Percentiles rank a stretch among this genome's conserved stretches.
These are phyloP conservation scores for Elegia similella DNA, from an alignment of 2,888 invertebrate species.

Conservation along the genomic window DNA sequence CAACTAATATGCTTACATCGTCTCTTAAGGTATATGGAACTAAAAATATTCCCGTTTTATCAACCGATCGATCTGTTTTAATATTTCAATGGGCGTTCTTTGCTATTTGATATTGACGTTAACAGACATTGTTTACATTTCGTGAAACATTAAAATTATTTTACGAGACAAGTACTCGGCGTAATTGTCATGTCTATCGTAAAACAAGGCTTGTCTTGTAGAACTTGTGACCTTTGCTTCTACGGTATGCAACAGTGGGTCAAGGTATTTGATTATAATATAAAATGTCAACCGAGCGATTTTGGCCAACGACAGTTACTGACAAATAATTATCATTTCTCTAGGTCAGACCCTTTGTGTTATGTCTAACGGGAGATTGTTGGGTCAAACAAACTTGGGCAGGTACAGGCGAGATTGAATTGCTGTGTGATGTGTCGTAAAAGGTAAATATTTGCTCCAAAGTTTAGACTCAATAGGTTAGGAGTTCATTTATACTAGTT, in stretches of 20 bases:
- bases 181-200: constrained; percentile 20
- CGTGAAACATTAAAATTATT: no score
- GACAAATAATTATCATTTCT: constrained; percentile 34
- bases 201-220: constrained; percentile 21
- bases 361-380: constrained; percentile 45
- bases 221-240: constrained; percentile 33
- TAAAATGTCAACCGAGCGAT: constrained; percentile 37
- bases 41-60: no score
- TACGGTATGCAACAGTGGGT: constrained; percentile 38
- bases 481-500: no score
- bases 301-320: constrained; percentile 25
- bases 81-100: neutral
- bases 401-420: neutral
- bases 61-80: neutral
- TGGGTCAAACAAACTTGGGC: constrained; percentile 35
- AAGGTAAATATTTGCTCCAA: neutral
- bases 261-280: constrained; percentile 42
- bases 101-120: neutral
- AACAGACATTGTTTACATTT: no score
- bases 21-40: no score
- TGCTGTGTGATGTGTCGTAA: neutral
- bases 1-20: neutral
- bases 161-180: neutral
- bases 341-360: constrained; percentile 38
- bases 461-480: neutral